A percentile compares a stretch with the other conserved stretches of the same genome.
Conservation (phyloP, 2,888 invertebrate species). For the Scotopteryx bipunctaria region DNA sequence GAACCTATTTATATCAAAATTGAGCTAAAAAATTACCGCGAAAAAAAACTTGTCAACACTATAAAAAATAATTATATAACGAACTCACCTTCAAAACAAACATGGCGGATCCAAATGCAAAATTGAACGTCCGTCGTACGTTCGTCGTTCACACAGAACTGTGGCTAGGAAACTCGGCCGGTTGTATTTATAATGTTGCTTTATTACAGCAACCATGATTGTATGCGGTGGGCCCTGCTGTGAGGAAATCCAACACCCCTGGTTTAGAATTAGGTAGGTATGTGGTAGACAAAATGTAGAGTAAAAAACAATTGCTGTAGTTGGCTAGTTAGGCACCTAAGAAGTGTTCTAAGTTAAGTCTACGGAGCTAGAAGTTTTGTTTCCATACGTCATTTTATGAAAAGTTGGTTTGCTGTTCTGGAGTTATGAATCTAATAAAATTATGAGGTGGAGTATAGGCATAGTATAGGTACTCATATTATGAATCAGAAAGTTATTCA, state of each 20-base stretch:
- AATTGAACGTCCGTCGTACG: conserved; percentile 70
- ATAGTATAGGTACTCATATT: no score
- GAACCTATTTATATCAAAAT: no score
- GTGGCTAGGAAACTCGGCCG: conserved; percentile 56
- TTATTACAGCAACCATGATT: conserved; percentile 69
- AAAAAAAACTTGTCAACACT: not conserved
- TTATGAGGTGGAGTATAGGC: no score
- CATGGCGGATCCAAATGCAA: conserved; percentile 57
- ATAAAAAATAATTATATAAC: conserved; percentile 8
- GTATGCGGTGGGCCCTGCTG: conserved; percentile 71
- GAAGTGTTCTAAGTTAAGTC: no score
- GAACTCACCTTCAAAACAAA: conserved; percentile 75
- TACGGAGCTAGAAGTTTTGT: no score
- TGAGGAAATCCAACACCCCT: conserved; percentile 72
- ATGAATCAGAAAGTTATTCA: no score
- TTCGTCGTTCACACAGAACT: conserved; percentile 60
- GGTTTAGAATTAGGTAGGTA: conserved; percentile 31
- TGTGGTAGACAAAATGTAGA: not conserved
- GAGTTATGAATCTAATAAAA: no score
- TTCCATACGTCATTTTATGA: no score
- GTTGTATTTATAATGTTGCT: conserved; percentile 81
- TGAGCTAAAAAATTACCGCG: not conserved
- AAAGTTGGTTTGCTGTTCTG: no score
- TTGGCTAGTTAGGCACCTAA: no score
- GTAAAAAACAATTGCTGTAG: no score